A percentile compares a stretch with the other conserved stretches of the same genome.
Evolutionary conservation across 2,797 vertebrate genomes (phyloP).

Genomic region (Sus cebifrons): DNA sequence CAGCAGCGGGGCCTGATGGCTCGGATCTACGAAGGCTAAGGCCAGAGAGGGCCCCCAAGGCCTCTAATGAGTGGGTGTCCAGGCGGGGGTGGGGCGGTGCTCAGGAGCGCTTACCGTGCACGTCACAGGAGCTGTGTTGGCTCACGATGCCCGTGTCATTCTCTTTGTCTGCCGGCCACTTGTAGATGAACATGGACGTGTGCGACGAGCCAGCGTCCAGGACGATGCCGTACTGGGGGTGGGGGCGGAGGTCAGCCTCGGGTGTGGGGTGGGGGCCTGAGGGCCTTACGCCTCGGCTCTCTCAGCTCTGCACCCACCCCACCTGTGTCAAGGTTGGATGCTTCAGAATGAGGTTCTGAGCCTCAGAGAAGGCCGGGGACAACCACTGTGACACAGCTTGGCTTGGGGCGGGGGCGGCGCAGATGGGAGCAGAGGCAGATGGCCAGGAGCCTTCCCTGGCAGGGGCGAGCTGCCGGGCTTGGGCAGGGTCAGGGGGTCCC

Average conservation of each 20-base stretch:
- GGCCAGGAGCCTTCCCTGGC: not conserved
- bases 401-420: not conserved
- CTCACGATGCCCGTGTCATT: slow-evolving; percentile 94
- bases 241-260: not conserved
- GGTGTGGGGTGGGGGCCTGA: not conserved
- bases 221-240: slow-evolving; percentile 93
- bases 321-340: not conserved
- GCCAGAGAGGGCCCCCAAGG: not conserved
- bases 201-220: slow-evolving; percentile 95
- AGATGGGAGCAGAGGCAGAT: not conserved
- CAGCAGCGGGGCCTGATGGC: not conserved
- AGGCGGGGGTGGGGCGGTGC: rapidly evolving
- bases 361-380: not conserved
- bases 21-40: not conserved
- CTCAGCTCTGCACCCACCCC: not conserved
- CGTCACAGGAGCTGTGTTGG: slow-evolving; percentile 91
- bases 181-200: slow-evolving; percentile 93
- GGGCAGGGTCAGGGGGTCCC: not conserved
- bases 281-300: not conserved
- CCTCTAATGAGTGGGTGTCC: rapidly evolving
- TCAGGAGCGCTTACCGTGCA: slow-evolving; percentile 87
- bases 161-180: slow-evolving; percentile 93
- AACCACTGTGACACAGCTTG: rapidly evolving
- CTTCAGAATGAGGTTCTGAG: not conserved
- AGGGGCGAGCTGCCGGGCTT: not conserved